Evolutionary conservation across 2,113 vertebrate species (phyloP), one percentile per base, ranked within the genome.

Genomic region (Caloenas nicobarica): DNA sequence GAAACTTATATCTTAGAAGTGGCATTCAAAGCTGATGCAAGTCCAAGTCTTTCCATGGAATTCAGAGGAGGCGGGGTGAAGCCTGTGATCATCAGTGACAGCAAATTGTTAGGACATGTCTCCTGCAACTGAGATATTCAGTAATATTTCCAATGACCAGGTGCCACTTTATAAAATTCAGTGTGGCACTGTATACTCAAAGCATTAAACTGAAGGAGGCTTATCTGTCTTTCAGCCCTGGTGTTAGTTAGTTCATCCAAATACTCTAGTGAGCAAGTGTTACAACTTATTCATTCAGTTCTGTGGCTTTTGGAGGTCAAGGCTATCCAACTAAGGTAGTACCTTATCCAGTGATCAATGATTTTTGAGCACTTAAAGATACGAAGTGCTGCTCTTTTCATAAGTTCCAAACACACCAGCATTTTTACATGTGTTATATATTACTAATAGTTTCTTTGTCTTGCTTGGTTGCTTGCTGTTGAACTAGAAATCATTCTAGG

Each of bases 361-460:
- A 9, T 24, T 82, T 82, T 69, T 50, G 26, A 82, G 57, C 40
- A 28, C 24, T 44, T 21, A 7, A 89, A 56, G 9, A n/a, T n/a
- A 28, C 5, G 21, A 28, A 36, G 10, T 40, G 34, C 40, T 72
- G 15, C 9, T 1, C 6, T 44, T 81, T 42, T 48, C 4, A 2
- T 44, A 42, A 38, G 36, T 66, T 53, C 14, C 7, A 53, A 81
- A 36, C 4, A 16, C 0, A 2, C 2, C 4, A 10, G 7, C 2
- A 5, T 46, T 95, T 76, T 57, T 7, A 7, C 3, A 4, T 28
- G 23, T 56, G 26, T 10, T 50, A 21, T 29, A 7, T 36, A 7
- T 44, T 62, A 7, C 2, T 50, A 22, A 26, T 29, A 36, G 5
- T 34, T 60, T 42, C 7, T 42, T 60, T 84, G 15, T n/a, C 9